These are phyloP conservation scores for Hyposoter didymator DNA, from an alignment of 2,888 invertebrate species.

Conservation along the genomic window DNA sequence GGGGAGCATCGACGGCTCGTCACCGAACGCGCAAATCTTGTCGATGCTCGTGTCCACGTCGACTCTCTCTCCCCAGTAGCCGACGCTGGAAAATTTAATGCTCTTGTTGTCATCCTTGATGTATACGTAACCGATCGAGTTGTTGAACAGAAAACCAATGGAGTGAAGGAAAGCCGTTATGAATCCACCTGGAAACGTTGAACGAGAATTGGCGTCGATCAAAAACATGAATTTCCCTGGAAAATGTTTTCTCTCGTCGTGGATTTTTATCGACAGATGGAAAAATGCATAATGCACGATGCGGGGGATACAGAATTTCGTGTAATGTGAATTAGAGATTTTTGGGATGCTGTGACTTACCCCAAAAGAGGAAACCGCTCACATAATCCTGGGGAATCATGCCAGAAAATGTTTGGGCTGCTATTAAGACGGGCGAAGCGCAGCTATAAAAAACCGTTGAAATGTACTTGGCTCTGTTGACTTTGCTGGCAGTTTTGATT, in stretches of 20 bases:
- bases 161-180: slow-evolving; percentile 42
- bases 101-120: slow-evolving; percentile 65
- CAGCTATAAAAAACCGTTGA: slow-evolving; percentile 36
- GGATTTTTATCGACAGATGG: not conserved
- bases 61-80: slow-evolving; percentile 74
- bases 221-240: not conserved
- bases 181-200: slow-evolving; percentile 58
- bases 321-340: not conserved
- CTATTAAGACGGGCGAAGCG: slow-evolving; percentile 26
- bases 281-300: not conserved
- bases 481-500: slow-evolving; percentile 27
- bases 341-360: slow-evolving; percentile 59
- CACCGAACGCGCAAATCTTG: slow-evolving; percentile 64
- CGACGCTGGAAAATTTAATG: slow-evolving; percentile 71
- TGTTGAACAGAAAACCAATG: slow-evolving; percentile 66
- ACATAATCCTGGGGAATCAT: not conserved
- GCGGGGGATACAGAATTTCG: not conserved
- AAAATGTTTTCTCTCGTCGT: not conserved
- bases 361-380: not conserved
- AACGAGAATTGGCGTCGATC: not conserved
- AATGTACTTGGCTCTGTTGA: slow-evolving; percentile 69
- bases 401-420: slow-evolving; percentile 9
- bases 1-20: slow-evolving; percentile 8
- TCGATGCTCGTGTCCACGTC: slow-evolving; percentile 63
- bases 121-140: slow-evolving; percentile 73